Percentiles rank a stretch among this genome's conserved stretches.
Conservation (phyloP, 2,113 vertebrate species). For the Cyanoramphus novaezelandiae region DNA sequence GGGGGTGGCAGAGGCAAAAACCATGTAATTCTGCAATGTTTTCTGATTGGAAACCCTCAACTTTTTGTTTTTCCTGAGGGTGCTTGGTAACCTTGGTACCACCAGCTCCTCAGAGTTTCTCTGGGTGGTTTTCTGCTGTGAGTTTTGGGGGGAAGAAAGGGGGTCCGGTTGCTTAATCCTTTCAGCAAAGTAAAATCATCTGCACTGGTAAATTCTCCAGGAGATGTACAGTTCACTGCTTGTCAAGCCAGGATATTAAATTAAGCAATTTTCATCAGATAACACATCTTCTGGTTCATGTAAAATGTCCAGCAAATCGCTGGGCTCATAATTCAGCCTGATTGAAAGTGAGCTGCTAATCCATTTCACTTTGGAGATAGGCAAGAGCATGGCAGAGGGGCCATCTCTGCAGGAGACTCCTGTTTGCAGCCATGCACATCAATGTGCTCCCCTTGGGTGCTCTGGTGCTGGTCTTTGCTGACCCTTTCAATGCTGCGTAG, state of each 20-base stretch:
- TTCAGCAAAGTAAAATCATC: constrained; percentile 67
- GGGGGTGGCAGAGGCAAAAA: background rate
- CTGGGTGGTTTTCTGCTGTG: background rate
- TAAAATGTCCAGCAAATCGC: constrained; percentile 79
- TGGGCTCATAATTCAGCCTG: constrained; percentile 79
- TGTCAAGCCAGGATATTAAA: constrained; percentile 73
- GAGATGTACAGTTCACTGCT: constrained; percentile 58
- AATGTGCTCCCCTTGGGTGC: background rate
- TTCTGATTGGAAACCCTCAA: background rate
- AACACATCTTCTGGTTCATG: constrained; percentile 89
- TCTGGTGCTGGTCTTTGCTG: background rate
- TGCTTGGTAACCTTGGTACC: background rate
- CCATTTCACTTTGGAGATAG: constrained; percentile 50
- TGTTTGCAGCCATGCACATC: background rate
- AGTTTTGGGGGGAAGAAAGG: background rate
- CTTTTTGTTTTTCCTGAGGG: background rate
- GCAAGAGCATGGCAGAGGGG: constrained; percentile 42
- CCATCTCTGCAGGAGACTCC: background rate
- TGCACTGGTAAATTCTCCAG: constrained; percentile 54
- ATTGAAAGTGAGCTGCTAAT: constrained; percentile 72
- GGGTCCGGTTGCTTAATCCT: constrained; percentile 10
- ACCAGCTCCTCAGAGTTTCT: background rate
- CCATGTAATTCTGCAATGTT: background rate
- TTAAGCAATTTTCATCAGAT: constrained; percentile 84
- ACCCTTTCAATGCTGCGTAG: background rate